phyloP scores from a whole-genome alignment of 2,113 vertebrate species.

The Carassius gibelio region DNA sequence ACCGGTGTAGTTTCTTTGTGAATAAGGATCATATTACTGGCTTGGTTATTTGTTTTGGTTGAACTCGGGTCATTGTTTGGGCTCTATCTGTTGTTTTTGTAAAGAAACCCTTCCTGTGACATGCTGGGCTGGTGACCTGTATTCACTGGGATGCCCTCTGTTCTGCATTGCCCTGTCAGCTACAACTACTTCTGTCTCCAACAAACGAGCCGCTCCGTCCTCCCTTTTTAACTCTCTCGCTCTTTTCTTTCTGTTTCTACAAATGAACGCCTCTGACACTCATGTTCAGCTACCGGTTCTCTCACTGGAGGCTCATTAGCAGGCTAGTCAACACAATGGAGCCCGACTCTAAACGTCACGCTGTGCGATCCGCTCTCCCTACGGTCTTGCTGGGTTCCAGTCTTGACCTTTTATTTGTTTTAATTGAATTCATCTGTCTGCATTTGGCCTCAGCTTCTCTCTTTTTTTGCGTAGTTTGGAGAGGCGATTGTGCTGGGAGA shows the following conservation, averaged over 20 bases:
- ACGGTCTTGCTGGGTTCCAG: conserved; percentile 28
- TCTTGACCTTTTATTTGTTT: conserved; percentile 56
- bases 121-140: conserved; percentile 43
- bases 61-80: conserved; percentile 27
- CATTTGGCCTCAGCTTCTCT: conserved; percentile 5
- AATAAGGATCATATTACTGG: background rate
- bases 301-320: conserved; percentile 46
- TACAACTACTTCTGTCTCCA: background rate
- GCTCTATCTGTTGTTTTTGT: conserved; percentile 22
- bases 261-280: conserved; percentile 38
- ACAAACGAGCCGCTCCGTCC: conserved; percentile 48
- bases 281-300: conserved; percentile 7
- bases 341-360: conserved; percentile 16
- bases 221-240: background rate
- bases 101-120: conserved; percentile 35
- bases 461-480: background rate
- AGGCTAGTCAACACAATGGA: conserved; percentile 48
- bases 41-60: conserved; percentile 16
- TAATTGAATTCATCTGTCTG: conserved; percentile 59
- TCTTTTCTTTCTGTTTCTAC: conserved; percentile 10
- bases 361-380: background rate
- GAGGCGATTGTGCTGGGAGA: background rate
- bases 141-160: conserved; percentile 29
- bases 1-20: background rate
- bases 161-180: conserved; percentile 21